Percentiles rank a stretch among this genome's conserved stretches.
Conservation (phyloP, 2,888 invertebrate species). For the Helleia helle region DNA sequence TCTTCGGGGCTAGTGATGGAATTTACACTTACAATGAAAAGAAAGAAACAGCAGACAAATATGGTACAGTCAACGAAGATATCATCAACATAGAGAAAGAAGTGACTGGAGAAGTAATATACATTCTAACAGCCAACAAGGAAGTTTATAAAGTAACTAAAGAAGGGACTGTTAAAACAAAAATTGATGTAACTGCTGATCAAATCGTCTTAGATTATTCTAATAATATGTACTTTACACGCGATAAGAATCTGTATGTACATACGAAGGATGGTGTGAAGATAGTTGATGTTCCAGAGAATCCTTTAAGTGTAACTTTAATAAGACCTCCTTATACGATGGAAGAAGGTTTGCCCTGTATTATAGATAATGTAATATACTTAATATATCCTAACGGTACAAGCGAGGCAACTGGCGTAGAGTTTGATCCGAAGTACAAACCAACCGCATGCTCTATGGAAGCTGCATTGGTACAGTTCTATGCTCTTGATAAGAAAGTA, state of each 20-base stretch:
- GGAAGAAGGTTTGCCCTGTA: not conserved
- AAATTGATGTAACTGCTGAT: not conserved
- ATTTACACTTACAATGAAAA: slow-evolving; percentile 30
- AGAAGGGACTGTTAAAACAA: not conserved
- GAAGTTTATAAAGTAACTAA: not conserved
- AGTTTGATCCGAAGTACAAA: not conserved
- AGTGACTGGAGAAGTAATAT: not conserved
- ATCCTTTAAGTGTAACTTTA: not conserved
- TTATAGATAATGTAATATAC: not conserved
- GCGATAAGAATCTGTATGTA: not conserved
- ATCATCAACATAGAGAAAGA: not conserved
- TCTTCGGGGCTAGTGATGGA: slow-evolving; percentile 37
- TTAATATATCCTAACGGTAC: not conserved
- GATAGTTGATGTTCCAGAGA: not conserved
- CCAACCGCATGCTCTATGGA: not conserved
- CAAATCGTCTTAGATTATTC: not conserved
- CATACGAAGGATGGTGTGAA: not conserved
- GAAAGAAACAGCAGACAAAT: not conserved
- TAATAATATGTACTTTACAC: not conserved
- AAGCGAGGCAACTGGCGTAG: not conserved
- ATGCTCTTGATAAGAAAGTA: not conserved
- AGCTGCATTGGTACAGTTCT: not conserved
- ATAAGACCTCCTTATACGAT: not conserved
- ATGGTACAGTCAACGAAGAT: not conserved
- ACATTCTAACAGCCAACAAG: not conserved